A percentile compares a stretch with the other conserved stretches of the same genome.
Evolutionary conservation across 2,113 vertebrate species (phyloP).

Genomic region (Pachycephala philippinensis): DNA sequence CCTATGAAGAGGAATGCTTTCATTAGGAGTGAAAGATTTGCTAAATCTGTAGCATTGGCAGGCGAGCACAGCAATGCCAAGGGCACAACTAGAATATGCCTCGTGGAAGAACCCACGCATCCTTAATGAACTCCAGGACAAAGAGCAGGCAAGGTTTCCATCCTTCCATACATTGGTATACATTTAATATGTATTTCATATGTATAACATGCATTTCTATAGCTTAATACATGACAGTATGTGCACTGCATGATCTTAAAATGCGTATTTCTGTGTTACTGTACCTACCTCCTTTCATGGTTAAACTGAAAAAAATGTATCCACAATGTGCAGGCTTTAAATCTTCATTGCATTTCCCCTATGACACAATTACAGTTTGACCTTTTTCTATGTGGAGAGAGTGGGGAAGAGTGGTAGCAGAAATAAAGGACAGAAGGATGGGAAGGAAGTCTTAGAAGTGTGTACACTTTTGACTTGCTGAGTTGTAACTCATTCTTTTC

Average conservation of each 20-base stretch:
- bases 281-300: not conserved
- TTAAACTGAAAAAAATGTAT: not conserved
- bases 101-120: accelerated
- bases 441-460: not conserved
- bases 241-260: not conserved
- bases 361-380: not conserved
- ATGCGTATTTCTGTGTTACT: not conserved
- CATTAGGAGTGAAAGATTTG: not conserved
- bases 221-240: not conserved
- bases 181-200: not conserved
- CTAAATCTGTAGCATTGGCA: not conserved
- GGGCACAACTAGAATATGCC: not conserved
- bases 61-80: accelerated
- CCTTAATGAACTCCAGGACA: not conserved
- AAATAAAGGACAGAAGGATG: not conserved
- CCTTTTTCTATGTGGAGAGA: not conserved
- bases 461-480: not conserved
- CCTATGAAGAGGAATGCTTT: not conserved
- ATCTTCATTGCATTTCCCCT: not conserved
- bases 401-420: not conserved
- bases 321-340: not conserved
- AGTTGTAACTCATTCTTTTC: not conserved
- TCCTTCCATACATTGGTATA: not conserved
- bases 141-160: accelerated
- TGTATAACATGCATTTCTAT: not conserved